Conservation (phyloP, 2,888 invertebrate genomes). For the Alcis repandata region DNA sequence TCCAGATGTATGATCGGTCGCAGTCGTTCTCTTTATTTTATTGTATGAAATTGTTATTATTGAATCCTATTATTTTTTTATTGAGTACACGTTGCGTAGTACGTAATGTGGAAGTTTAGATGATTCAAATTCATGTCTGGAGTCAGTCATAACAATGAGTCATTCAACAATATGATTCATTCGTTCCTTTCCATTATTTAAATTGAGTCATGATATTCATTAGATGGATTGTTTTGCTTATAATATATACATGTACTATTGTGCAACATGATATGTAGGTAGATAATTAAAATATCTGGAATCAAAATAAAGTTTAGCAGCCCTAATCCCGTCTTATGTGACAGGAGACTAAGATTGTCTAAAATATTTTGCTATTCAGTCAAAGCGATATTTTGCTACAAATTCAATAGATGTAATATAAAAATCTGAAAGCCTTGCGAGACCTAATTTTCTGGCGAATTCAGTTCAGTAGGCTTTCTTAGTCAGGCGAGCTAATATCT, state of each 20-base stretch:
- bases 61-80: not conserved
- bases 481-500: slow-evolving; percentile 10
- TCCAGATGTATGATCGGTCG: slow-evolving; percentile 9
- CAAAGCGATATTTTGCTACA: not conserved
- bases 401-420: slow-evolving; percentile 34
- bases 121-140: slow-evolving; percentile 11
- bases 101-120: not conserved
- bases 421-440: slow-evolving; percentile 39
- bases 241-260: not conserved
- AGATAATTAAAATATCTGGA: slow-evolving; percentile 41
- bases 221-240: not conserved
- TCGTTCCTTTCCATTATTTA: slow-evolving; percentile 15
- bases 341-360: slow-evolving; percentile 31
- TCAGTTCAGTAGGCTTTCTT: slow-evolving; percentile 27
- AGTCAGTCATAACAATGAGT: slow-evolving; percentile 12
- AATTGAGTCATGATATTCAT: slow-evolving; percentile 9
- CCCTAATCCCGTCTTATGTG: slow-evolving; percentile 41
- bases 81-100: not conserved
- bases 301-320: slow-evolving; percentile 49
- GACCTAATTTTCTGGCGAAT: slow-evolving; percentile 17
- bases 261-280: not conserved
- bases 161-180: slow-evolving; percentile 16
- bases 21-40: not conserved
- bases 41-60: not conserved
- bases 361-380: not conserved